Base-by-base conservation (phyloP, 2,888 invertebrate species). In the Toxonevra muliebris region DNA sequence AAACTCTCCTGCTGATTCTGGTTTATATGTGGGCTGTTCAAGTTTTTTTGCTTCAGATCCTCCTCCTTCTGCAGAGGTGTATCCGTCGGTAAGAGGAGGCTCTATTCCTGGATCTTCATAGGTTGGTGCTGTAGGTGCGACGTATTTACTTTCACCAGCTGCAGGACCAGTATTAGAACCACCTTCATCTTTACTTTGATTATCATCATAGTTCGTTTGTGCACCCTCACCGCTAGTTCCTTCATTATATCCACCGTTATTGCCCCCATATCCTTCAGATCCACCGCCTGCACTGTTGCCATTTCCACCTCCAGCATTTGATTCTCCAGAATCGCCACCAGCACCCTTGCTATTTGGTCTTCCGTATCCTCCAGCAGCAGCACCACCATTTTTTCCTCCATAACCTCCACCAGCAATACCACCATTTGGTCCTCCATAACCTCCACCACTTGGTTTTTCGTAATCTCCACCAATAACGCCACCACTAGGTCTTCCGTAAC, bases 351-450 rank as follows among this genome's bases (percentile, higher is more conserved):
- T 54, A 9, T 61, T 69, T 55, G 65, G 17, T 1, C 68, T 69
- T 1, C 72, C 67, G 9, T 65, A 58, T 7, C 65, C 68, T n/a
- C 68, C 69, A 30, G 52, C 41, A 10, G 69, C 68, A 11, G 62
- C 69, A 7, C 48, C 59, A 53, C 57, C 63, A 41, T 62, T 15
- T 15, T 17, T 17, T 12, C 17, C 41, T 9, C 12, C 12, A 4
- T 30, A 43, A 42, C n/a, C 53, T n/a, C 43, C 17, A n/a, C 17
- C 13, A 9, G 15, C 58, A 59, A n/a, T 41, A 8, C 10, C 53
- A 54, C 20, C 12, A 55, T 55, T 30, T 42, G 48, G 48, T 15
- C 55, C 54, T 45, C 40, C 40, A 48, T 41, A 20, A 9, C 50
- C 53, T 1, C 41, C 52, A 54, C 15, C 40, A 19, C 17, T 15